Percentiles rank a stretch among this genome's conserved stretches.
Conservation (phyloP, 2,113 vertebrate species). For the Phycodurus eques region DNA sequence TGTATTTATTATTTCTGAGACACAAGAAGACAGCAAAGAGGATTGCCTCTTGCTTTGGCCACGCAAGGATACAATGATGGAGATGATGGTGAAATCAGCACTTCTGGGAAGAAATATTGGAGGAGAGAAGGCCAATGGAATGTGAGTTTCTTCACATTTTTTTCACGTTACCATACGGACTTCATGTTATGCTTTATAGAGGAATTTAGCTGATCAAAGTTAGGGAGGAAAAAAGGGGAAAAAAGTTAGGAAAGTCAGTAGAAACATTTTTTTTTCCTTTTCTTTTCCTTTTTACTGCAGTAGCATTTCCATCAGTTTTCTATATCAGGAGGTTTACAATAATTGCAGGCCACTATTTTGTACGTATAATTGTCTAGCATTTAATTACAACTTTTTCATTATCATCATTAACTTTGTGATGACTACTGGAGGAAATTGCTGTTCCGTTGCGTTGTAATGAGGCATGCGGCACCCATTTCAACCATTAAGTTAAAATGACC, state of each 20-base stretch:
- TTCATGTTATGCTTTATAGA: neutral
- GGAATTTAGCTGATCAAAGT: neutral
- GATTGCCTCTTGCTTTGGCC: constrained; percentile 58
- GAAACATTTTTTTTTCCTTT: neutral
- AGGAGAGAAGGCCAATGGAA: neutral
- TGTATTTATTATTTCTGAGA: constrained; percentile 73
- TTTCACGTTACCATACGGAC: neutral
- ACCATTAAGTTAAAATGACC: no score
- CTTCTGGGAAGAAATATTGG: constrained; percentile 2
- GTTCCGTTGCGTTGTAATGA: no score
- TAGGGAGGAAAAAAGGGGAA: neutral
- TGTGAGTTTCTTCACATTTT: constrained; percentile 1
- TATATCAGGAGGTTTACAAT: neutral
- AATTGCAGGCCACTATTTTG: neutral
- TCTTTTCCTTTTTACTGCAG: neutral
- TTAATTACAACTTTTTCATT: neutral
- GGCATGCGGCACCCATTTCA: no score
- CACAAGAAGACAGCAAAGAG: constrained; percentile 60
- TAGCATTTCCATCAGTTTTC: no score
- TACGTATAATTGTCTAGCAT: neutral
- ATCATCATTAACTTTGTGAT: no score
- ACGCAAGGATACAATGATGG: constrained; percentile 48
- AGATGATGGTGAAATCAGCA: constrained; percentile 46
- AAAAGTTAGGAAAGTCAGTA: neutral
- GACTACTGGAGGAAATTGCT: no score